phyloP scores from a whole-genome alignment of 2,797 vertebrate genomes.

The Myotis daubentonii region DNA sequence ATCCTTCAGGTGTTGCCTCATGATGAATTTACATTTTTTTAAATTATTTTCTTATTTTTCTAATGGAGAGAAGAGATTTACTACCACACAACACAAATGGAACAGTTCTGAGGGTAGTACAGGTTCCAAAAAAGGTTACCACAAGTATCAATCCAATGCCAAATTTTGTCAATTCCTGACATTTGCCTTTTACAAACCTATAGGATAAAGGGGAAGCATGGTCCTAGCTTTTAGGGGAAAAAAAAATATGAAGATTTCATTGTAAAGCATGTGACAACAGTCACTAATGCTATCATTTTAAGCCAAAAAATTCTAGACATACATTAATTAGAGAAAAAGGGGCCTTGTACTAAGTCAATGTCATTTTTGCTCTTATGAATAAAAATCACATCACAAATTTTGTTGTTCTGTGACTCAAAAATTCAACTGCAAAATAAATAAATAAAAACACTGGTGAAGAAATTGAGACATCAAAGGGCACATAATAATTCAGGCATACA shows the following conservation, averaged over 20 bases:
- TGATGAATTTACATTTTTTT: neutral
- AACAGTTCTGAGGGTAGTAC: conserved; percentile 6
- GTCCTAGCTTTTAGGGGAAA: conserved; percentile 5
- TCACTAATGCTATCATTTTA: conserved; percentile 18
- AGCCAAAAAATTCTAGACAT: conserved; percentile 53
- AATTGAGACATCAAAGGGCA: neutral
- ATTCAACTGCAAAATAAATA: neutral
- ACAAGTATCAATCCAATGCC: conserved; percentile 20
- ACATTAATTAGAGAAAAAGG: neutral
- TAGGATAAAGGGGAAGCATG: conserved; percentile 31
- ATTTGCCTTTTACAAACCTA: conserved; percentile 48
- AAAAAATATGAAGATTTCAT: neutral
- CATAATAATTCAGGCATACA: neutral
- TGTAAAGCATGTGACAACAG: conserved; percentile 52
- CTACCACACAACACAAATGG: neutral
- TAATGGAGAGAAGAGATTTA: conserved; percentile 27
- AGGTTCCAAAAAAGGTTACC: conserved; percentile 20
- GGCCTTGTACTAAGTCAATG: conserved; percentile 5
- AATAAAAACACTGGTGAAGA: neutral
- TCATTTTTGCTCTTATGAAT: conserved; percentile 61
- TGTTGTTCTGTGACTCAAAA: conserved; percentile 58
- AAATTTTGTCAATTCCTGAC: conserved; percentile 32
- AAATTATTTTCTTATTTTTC: neutral
- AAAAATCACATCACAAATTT: conserved; percentile 62
- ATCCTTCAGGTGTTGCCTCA: neutral